These are phyloP conservation scores for Chironomus striatipennis DNA, from an alignment of 1,140 invertebrate species.

Conservation along the genomic window DNA sequence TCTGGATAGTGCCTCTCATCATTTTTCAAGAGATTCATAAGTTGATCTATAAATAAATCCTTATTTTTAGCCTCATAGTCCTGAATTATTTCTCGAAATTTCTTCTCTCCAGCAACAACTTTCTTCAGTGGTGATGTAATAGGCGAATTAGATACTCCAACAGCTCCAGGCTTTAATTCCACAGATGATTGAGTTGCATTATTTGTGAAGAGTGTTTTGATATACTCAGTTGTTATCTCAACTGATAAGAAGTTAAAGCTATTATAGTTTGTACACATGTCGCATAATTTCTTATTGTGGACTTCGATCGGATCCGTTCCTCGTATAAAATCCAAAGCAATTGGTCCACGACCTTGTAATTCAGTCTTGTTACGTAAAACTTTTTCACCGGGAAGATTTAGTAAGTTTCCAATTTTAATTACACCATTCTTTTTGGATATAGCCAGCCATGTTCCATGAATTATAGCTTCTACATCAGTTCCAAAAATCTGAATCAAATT, in stretches of 20 bases:
- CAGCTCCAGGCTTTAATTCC: background rate
- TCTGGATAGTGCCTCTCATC: background rate
- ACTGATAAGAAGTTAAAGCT: slow-evolving; percentile 7
- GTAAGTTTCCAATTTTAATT: background rate
- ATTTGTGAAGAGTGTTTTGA: background rate
- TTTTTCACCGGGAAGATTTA: background rate
- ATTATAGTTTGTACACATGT: background rate
- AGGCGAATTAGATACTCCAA: background rate
- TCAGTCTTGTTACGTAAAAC: background rate
- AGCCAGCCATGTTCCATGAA: background rate
- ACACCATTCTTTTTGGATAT: background rate
- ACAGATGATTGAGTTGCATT: background rate
- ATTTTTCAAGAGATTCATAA: background rate
- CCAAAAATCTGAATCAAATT: background rate
- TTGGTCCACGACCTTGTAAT: background rate
- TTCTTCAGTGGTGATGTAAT: background rate
- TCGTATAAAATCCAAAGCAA: background rate
- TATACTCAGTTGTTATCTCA: background rate
- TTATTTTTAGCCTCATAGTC: background rate
- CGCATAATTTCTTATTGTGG: background rate
- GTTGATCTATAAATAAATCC: background rate
- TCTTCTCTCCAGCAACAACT: background rate
- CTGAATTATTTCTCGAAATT: background rate
- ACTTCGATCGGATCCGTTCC: background rate
- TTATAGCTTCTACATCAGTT: background rate